Evolutionary conservation across 2,888 invertebrate genomes (phyloP).

Genomic region (Scaeva pyrastri): DNA sequence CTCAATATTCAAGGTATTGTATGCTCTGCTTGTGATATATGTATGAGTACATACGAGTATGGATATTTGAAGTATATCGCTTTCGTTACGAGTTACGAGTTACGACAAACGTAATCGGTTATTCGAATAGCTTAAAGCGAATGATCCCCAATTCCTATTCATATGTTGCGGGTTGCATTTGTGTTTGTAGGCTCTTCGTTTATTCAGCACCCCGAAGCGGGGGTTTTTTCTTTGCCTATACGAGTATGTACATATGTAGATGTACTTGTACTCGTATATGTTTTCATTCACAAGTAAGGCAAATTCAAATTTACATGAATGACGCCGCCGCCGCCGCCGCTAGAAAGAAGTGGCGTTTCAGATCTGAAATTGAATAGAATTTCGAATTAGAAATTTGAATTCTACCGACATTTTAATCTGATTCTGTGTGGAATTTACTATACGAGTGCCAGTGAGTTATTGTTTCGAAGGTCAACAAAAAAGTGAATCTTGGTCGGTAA

Average conservation of each 20-base stretch:
- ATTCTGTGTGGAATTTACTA: constrained; percentile 16
- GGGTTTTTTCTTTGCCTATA: not conserved
- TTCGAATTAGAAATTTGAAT: constrained; percentile 47
- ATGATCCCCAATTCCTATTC: constrained; percentile 35
- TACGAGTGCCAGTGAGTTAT: not conserved
- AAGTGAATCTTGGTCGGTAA: not conserved
- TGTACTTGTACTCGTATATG: too few species aligned
- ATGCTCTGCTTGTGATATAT: not conserved
- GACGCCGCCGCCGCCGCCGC: not conserved
- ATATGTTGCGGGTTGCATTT: constrained; percentile 22
- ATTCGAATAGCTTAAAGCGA: constrained; percentile 57
- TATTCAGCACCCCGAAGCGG: not conserved
- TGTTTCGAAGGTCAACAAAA: constrained; percentile 24
- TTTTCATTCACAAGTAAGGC: constrained; percentile 2
- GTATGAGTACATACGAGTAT: too few species aligned
- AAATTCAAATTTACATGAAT: constrained; percentile 31
- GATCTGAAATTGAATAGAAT: constrained; percentile 46
- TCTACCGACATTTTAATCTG: constrained; percentile 9
- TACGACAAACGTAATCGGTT: constrained; percentile 48
- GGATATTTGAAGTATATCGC: not conserved
- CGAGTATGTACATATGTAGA: too few species aligned
- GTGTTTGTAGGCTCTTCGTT: not conserved
- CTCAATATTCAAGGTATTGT: constrained; percentile 13
- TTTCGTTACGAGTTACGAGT: constrained; percentile 12
- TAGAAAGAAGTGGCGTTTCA: constrained; percentile 12